phyloP scores from a whole-genome alignment of 2,113 vertebrate species.

The Cyprinus carpio region DNA sequence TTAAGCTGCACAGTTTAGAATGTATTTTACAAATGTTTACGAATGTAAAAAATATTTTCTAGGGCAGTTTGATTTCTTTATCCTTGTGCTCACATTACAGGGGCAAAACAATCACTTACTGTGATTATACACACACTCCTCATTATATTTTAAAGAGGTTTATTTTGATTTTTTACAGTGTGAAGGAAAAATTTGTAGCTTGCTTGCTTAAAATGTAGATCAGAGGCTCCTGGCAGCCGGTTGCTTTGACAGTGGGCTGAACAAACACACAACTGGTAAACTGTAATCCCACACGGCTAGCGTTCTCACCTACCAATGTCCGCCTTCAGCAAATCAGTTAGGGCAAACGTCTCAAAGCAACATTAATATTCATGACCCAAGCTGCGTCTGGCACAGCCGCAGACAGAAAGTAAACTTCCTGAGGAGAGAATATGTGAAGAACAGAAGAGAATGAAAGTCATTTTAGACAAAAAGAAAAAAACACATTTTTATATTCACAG shows the following conservation, averaged over 20 bases:
- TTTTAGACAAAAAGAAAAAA: neutral
- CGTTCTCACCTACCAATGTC: constrained; percentile 4
- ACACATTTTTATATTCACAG: neutral
- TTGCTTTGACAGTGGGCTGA: constrained; percentile 16
- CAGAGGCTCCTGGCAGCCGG: neutral
- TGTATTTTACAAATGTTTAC: neutral
- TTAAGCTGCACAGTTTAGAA: neutral
- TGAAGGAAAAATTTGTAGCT: neutral
- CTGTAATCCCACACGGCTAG: constrained; percentile 6
- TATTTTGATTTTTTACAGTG: neutral
- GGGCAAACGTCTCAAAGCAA: neutral
- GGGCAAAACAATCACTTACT: neutral
- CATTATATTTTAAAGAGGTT: constrained; percentile 5
- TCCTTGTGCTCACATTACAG: neutral
- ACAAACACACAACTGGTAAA: constrained; percentile 7
- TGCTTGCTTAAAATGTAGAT: neutral
- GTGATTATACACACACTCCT: neutral
- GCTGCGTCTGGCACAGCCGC: neutral
- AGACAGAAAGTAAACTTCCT: constrained; percentile 24
- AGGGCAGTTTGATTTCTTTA: neutral
- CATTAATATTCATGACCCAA: constrained; percentile 31
- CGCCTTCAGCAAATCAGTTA: constrained; percentile 9
- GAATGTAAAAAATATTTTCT: neutral
- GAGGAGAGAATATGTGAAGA: constrained; percentile 20
- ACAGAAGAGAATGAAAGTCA: neutral